Conservation (phyloP, 1,140 invertebrate species). For the Temnothorax longispinosus region DNA sequence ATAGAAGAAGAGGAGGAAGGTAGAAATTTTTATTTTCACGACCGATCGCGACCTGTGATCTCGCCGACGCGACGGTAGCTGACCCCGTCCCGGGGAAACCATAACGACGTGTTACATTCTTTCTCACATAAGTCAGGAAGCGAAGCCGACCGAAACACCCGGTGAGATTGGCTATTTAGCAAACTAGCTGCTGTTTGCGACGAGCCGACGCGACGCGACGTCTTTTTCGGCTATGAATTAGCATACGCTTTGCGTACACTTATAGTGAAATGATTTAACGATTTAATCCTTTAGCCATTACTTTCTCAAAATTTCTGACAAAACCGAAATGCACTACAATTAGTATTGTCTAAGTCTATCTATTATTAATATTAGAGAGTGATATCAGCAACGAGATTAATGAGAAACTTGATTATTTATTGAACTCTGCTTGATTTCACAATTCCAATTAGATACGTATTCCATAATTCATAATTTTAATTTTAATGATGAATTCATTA, state of each 20-base stretch:
- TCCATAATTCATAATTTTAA: no score
- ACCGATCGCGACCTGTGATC: conserved; percentile 68
- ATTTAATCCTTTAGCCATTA: not conserved
- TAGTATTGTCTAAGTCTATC: not conserved
- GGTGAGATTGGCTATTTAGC: conserved; percentile 49
- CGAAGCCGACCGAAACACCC: conserved; percentile 1
- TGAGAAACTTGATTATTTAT: not conserved
- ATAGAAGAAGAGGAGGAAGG: not conserved
- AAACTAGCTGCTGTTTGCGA: conserved; percentile 25
- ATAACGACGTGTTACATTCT: conserved; percentile 67
- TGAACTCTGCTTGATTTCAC: not conserved
- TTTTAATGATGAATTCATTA: not conserved
- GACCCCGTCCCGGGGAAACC: conserved; percentile 65
- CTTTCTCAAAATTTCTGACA: not conserved
- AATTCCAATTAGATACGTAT: not conserved
- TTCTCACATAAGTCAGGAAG: conserved; percentile 64
- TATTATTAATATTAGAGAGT: not conserved
- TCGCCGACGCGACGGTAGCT: conserved; percentile 74
- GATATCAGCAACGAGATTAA: not conserved
- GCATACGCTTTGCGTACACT: conserved; percentile 6
- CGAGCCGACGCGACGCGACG: not conserved
- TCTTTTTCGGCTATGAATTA: conserved; percentile 8
- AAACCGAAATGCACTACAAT: not conserved
- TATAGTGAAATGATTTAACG: not conserved
- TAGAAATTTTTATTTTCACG: conserved; percentile 74